Percentiles rank a stretch among this genome's conserved stretches.
phyloP scores from a whole-genome alignment of 2,888 invertebrate genomes.

The Euzophera pinguis region DNA sequence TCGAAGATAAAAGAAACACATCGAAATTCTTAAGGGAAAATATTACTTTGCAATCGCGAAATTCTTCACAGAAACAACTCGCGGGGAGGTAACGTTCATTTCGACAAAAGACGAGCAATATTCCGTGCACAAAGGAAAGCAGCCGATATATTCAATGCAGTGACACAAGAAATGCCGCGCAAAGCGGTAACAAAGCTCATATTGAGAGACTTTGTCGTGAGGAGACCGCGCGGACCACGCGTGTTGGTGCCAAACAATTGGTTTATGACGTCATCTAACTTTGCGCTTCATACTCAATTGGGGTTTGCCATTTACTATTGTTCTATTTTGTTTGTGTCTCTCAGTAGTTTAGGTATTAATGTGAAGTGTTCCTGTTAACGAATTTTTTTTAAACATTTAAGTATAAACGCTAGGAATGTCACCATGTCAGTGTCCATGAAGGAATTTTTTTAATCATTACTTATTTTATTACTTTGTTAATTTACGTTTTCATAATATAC shows the following conservation, averaged over 20 bases:
- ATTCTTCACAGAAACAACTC: slow-evolving; percentile 77
- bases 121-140: slow-evolving; percentile 77
- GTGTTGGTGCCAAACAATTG: slow-evolving; percentile 15
- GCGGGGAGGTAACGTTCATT: slow-evolving; percentile 76
- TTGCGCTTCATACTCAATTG: not conserved
- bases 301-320: not conserved
- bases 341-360: not conserved
- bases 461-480: too few relatives aligned
- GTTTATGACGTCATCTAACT: slow-evolving; percentile 4
- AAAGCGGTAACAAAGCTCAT: slow-evolving; percentile 77
- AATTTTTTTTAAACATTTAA: too few relatives aligned
- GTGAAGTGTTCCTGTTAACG: not conserved
- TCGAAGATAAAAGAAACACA: slow-evolving; percentile 74
- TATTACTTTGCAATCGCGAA: slow-evolving; percentile 79
- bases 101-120: slow-evolving; percentile 78
- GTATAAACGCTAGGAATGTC: too few relatives aligned
- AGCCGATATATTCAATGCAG: slow-evolving; percentile 79
- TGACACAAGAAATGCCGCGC: slow-evolving; percentile 77
- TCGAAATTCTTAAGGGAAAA: slow-evolving; percentile 77
- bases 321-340: not conserved
- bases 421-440: too few relatives aligned
- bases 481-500: too few relatives aligned
- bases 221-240: slow-evolving; percentile 24
- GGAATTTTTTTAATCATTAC: too few relatives aligned
- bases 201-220: slow-evolving; percentile 60